These are phyloP conservation scores for Eurypyga helias DNA, from an alignment of 2,113 vertebrate species.

Conservation along the genomic window DNA sequence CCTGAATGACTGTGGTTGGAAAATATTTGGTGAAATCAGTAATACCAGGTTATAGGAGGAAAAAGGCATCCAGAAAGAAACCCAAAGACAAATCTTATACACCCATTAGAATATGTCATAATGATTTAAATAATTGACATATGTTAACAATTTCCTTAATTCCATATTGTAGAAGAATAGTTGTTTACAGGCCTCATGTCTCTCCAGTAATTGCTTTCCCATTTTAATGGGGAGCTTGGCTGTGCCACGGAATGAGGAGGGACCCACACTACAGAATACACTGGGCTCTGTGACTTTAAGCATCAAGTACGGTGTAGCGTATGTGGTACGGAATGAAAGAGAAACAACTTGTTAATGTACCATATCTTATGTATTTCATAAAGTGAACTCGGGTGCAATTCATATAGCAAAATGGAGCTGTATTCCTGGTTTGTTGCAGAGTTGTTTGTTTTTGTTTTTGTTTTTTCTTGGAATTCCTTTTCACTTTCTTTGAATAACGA, in stretches of 20 bases:
- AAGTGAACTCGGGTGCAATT: not conserved
- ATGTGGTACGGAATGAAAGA: not conserved
- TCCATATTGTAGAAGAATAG: not conserved
- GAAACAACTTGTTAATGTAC: not conserved
- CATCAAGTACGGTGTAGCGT: not conserved
- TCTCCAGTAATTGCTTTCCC: not conserved
- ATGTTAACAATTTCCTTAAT: not conserved
- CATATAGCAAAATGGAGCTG: not conserved
- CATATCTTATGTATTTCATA: not conserved
- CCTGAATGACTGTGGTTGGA: not conserved
- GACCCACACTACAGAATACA: not conserved
- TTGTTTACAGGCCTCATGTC: not conserved
- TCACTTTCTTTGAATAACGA: not conserved
- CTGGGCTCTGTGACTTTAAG: not conserved
- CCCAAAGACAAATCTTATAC: not conserved
- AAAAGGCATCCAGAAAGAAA: not conserved
- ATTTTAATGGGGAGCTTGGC: not conserved
- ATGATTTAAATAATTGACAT: not conserved
- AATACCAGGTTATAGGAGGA: not conserved
- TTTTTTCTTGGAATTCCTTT: not conserved
- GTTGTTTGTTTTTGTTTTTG: not conserved
- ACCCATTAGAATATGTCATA: not conserved
- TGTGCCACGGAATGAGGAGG: not conserved
- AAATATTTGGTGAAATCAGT: constrained; percentile 8
- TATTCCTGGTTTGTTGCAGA: not conserved